Conservation (phyloP, 2,888 invertebrate genomes). For the Eumacrocentrus americanus region DNA sequence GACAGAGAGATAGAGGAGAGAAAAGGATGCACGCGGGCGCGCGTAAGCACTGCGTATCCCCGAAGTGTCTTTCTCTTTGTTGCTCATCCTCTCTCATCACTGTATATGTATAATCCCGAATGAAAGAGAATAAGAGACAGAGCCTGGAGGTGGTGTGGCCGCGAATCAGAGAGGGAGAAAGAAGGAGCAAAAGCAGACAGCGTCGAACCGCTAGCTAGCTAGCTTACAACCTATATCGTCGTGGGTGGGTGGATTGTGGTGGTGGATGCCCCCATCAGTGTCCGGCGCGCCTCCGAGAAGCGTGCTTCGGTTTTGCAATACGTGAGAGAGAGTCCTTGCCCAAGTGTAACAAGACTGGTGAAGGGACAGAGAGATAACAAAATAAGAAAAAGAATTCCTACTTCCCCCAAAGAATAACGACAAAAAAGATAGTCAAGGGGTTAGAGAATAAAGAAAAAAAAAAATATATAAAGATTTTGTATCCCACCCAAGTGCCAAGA, state of each 20-base stretch:
- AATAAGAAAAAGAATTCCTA: neutral
- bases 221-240: slow-evolving; percentile 47
- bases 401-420: too few relatives aligned
- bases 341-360: neutral
- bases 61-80: too few relatives aligned
- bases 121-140: slow-evolving; percentile 12
- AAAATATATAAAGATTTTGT: neutral
- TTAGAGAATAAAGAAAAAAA: too few relatives aligned
- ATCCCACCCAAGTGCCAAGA: slow-evolving; percentile 18
- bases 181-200: slow-evolving; percentile 20
- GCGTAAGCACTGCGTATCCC: slow-evolving; percentile 15
- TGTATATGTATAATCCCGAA: slow-evolving; percentile 9
- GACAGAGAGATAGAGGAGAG: neutral
- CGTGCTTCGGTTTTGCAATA: slow-evolving; percentile 56
- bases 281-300: slow-evolving; percentile 62
- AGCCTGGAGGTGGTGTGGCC: neutral
- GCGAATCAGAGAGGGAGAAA: slow-evolving; percentile 12
- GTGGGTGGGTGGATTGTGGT: slow-evolving; percentile 56
- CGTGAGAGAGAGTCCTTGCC: neutral
- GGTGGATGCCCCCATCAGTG: slow-evolving; percentile 61
- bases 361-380: neutral
- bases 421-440: too few relatives aligned
- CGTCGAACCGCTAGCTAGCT: slow-evolving; percentile 38
- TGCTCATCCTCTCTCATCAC: neutral
- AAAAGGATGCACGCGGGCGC: slow-evolving; percentile 5